Evolutionary conservation across 2,113 vertebrate species (phyloP).

Genomic region (Perca flavescens): DNA sequence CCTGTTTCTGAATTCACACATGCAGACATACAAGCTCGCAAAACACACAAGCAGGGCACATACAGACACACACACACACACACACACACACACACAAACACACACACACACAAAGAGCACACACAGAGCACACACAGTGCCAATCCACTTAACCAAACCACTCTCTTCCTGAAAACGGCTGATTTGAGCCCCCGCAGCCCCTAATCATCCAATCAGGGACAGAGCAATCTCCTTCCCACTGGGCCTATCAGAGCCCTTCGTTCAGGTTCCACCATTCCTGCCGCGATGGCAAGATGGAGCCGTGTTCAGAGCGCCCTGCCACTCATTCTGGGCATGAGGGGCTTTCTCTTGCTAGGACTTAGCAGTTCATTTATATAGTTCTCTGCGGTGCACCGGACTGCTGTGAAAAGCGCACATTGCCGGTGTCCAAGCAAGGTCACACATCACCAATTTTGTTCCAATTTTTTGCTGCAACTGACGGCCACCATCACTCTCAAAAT

Average conservation of each 20-base stretch:
- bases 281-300: constrained; percentile 65
- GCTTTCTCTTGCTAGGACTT: constrained; percentile 49
- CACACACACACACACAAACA: constrained; percentile 12
- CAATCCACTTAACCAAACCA: constrained; percentile 83
- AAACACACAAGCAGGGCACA: constrained; percentile 10
- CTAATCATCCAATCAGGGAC: constrained; percentile 84
- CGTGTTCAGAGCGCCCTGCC: constrained; percentile 74
- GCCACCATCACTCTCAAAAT: neutral
- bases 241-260: constrained; percentile 77
- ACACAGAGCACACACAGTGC: constrained; percentile 71
- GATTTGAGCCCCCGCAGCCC: constrained; percentile 82
- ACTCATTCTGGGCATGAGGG: constrained; percentile 68
- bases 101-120: constrained; percentile 36
- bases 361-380: constrained; percentile 60
- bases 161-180: constrained; percentile 82
- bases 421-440: constrained; percentile 54
- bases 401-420: constrained; percentile 54
- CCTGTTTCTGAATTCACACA: constrained; percentile 24
- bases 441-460: constrained; percentile 32
- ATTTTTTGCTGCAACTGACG: constrained; percentile 28
- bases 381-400: constrained; percentile 38
- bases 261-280: constrained; percentile 73
- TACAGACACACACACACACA: neutral
- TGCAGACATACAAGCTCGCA: constrained; percentile 10
- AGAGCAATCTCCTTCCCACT: constrained; percentile 83